A percentile compares a stretch with the other conserved stretches of the same genome.
Conservation (phyloP, 2,113 vertebrate genomes). For the Larimichthys polyactis region DNA sequence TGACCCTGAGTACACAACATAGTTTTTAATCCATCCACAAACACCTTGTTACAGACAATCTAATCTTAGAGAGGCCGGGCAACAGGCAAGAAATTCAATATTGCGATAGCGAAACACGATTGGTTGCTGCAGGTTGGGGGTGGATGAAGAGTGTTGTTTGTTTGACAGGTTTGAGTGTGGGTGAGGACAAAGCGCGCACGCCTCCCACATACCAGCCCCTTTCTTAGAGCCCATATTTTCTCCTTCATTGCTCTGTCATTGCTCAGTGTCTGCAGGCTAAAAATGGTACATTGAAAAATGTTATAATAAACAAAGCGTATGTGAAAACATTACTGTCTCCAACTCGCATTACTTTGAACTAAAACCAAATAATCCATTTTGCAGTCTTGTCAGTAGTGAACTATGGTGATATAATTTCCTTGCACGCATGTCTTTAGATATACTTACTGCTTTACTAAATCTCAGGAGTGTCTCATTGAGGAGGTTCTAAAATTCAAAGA, state of each 20-base stretch:
- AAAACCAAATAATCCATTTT: background rate
- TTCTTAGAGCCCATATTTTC: conserved; percentile 46
- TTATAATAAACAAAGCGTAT: conserved; percentile 9
- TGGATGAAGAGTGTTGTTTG: conserved; percentile 53
- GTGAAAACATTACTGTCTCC: conserved; percentile 17
- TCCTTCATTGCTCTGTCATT: conserved; percentile 27
- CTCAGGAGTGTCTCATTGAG: too few relatives aligned
- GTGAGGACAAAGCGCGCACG: conserved; percentile 67
- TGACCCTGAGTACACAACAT: background rate
- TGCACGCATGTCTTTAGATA: too few relatives aligned
- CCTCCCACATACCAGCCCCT: conserved; percentile 63
- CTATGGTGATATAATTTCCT: background rate
- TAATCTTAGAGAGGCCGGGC: conserved; percentile 14
- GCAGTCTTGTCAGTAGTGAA: background rate
- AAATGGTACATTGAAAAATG: conserved; percentile 16
- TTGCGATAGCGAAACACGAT: conserved; percentile 17
- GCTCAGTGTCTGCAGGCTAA: conserved; percentile 28
- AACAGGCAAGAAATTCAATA: conserved; percentile 29
- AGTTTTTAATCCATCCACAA: conserved; percentile 7
- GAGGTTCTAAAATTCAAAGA: too few relatives aligned
- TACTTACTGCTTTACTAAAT: too few relatives aligned
- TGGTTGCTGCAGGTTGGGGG: conserved; percentile 53
- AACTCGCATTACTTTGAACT: background rate
- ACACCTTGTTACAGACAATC: conserved; percentile 37
- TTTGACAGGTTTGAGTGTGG: conserved; percentile 73